Evolutionary conservation across 2,113 vertebrate species (phyloP), one percentile per base, ranked within the genome.

Genomic region (Rhagologus leucostigma): DNA sequence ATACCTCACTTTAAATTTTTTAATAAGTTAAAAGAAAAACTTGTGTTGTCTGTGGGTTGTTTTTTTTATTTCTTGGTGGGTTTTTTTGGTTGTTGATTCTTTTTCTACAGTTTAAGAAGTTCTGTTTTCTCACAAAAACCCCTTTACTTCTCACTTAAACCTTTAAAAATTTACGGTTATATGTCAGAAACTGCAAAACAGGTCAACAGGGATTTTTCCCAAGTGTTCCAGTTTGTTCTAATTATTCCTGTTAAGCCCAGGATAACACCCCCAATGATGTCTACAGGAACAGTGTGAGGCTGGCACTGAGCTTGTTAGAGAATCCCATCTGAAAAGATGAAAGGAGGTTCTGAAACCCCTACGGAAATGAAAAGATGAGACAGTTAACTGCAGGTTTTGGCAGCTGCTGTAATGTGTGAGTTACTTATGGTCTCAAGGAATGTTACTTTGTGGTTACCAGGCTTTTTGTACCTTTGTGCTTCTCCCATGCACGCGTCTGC

Each of bases 341-440:
- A 96, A 97, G 53, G 19, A 87, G 46, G 27, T 65, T 95, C n/a
- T 62, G 53, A 97, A 96, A 91, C 32, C 84, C 90, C 75, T 83
- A 60, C 83, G 95, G 85, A 69, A 91, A 89, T 35, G 59, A 80
- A 88, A 83, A 84, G 74, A 91, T 73, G 55, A 88, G 80, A 44
- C n/a, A 18, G 63, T 77, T 94, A 91, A 88, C 74, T 53, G 60
- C 63, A 83, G 75, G 42, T 19, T 94, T 69, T 69, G 88, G 49
- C 69, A 73, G 42, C 60, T 90, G 26, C 87, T 57, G 53, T 15
- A 69, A 59, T 22, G 77, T 29, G 42, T 55, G 55, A 86, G 79
- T 13, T 75, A 42, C 32, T 42, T 10, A 11, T 8, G 30, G 57
- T 91, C 89, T 73, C 53, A 33, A 57, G 53, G 57, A 91, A 60